Evolutionary conservation across 2,113 vertebrate species (phyloP), one percentile per base, ranked within the genome.

Genomic region (Donacobius atricapilla): DNA sequence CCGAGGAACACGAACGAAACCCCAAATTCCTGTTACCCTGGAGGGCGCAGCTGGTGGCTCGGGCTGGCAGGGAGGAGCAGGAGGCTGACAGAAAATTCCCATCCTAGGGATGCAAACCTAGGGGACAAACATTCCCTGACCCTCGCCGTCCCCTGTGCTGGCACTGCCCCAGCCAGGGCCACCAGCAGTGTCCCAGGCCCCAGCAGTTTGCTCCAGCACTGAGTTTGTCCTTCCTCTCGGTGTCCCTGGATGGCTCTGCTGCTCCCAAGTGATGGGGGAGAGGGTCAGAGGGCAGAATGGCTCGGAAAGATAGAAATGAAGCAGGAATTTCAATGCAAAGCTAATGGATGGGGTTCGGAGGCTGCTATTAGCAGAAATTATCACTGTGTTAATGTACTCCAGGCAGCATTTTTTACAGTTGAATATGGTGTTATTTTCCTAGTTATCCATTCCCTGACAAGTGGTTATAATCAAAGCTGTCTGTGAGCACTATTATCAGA

Each of bases 381-480:
- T 95, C 93, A 72, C 77, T 87, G 77, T 97, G 88, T 93, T 96
- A 95, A 95, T 94, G 93, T 75, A 90, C 94, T 97, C 94, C 95
- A 86, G 93, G 94, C 89, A 85, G 88, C 69, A 60, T 96, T 96
- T 92, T 86, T 89, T 94, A 78, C 88, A 90, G 94, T 93, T 97
- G 95, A 96, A 93, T 86, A 66, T 15, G 71, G 94, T 95, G 85
- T 93, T 92, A 94, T 97, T 97, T 98, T 97, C 92, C 89, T 83
- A 78, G 86, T 73, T 88, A 94, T 82, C 96, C 87, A 68, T 92
- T 96, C 95, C 50, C 40, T 94, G 95, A 95, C 92, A 95, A 97
- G 90, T 88, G 96, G 83, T 96, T 96, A 96, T 97, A 96, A 97
- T 97, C 94, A 96, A 92, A 96, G 94, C 94, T 96, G 91, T 97